Conservation (phyloP, 92 coral and sea anemone species). For the Epizoanthus rinbou region DNA sequence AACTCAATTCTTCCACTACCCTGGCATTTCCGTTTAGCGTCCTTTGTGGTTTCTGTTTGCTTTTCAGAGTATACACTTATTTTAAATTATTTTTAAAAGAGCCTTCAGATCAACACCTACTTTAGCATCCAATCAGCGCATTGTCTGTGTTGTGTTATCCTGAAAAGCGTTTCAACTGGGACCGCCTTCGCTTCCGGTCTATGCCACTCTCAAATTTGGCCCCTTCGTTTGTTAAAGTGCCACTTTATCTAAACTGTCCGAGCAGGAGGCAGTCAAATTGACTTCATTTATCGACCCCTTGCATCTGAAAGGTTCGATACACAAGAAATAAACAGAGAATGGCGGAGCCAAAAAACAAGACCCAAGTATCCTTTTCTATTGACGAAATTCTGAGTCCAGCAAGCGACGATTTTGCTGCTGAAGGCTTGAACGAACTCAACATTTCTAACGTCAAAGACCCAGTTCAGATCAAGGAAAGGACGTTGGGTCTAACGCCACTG, state of each 20-base stretch:
- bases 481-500: constrained; percentile 1
- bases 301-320: constrained; percentile 26
- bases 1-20: constrained; percentile 73
- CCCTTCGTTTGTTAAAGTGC: constrained; percentile 39
- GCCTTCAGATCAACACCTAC: constrained; percentile 91
- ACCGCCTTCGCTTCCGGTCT: constrained; percentile 91
- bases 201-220: constrained; percentile 41
- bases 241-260: constrained; percentile 40
- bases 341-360: constrained; percentile 36
- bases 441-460: constrained; percentile 12
- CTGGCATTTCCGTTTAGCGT: constrained; percentile 93
- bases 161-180: constrained; percentile 73
- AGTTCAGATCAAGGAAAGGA: background rate
- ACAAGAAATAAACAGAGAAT: constrained; percentile 11
- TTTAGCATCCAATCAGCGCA: constrained; percentile 70
- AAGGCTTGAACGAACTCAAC: background rate
- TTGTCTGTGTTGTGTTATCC: constrained; percentile 93
- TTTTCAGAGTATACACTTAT: constrained; percentile 91
- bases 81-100: constrained; percentile 94
- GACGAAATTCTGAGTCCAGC: constrained; percentile 73
- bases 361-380: constrained; percentile 73
- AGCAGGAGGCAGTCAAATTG: constrained; percentile 33
- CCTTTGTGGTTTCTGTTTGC: constrained; percentile 84
- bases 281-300: constrained; percentile 27
- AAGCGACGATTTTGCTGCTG: constrained; percentile 20